Evolutionary conservation across 1,140 invertebrate species (phyloP).

Genomic region (Drosophila burlai): DNA sequence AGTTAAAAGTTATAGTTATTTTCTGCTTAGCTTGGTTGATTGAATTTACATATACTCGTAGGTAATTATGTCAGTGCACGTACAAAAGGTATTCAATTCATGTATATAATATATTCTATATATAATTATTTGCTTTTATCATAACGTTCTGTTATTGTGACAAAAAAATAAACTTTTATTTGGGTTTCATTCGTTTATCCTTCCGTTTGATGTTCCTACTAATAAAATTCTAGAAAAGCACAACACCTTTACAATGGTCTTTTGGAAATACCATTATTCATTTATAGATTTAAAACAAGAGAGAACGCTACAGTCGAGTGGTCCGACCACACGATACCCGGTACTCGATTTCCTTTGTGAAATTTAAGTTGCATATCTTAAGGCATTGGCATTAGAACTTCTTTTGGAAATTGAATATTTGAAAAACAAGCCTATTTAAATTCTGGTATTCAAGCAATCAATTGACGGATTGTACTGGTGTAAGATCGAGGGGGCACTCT

Average conservation of each 20-base stretch:
- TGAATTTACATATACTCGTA: slow-evolving; percentile 72
- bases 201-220: slow-evolving; percentile 69
- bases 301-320: slow-evolving; percentile 20
- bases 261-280: slow-evolving; percentile 85
- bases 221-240: slow-evolving; percentile 85
- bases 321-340: slow-evolving; percentile 21
- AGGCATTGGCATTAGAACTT: background rate
- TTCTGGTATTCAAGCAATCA: background rate
- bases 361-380: slow-evolving; percentile 3
- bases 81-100: slow-evolving; percentile 82
- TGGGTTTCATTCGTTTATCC: slow-evolving; percentile 52
- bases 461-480: slow-evolving; percentile 7
- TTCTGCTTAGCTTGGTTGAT: slow-evolving; percentile 69
- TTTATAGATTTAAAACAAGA: slow-evolving; percentile 68
- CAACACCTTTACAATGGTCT: slow-evolving; percentile 85
- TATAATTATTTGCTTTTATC: slow-evolving; percentile 58
- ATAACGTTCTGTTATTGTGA: slow-evolving; percentile 76
- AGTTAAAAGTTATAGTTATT: slow-evolving; percentile 19
- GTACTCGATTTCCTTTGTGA: slow-evolving; percentile 1
- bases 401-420: background rate
- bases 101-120: slow-evolving; percentile 64
- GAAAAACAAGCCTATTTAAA: background rate
- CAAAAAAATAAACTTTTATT: slow-evolving; percentile 75
- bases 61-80: slow-evolving; percentile 82
- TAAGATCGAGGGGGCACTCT: background rate